phyloP scores from a whole-genome alignment of 2,888 invertebrate species.

The Andrena flavipes region DNA sequence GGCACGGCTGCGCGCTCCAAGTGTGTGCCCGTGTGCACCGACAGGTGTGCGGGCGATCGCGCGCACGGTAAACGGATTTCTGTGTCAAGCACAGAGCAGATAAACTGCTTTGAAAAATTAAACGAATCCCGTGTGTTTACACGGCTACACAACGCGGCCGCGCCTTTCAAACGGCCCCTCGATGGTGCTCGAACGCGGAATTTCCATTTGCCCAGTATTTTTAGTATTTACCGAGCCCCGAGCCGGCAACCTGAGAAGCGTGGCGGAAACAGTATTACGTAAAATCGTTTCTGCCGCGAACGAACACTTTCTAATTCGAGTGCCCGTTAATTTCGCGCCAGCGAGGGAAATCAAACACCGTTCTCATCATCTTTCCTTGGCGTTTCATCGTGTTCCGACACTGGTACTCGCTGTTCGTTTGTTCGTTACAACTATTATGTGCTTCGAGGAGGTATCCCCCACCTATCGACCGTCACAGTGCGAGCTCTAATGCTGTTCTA shows the following conservation, averaged over 20 bases:
- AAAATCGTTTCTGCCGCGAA: slow-evolving; percentile 14
- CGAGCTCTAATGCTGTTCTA: neutral
- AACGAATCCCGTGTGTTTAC: slow-evolving; percentile 51
- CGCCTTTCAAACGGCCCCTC: slow-evolving; percentile 39
- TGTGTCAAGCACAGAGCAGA: slow-evolving; percentile 48
- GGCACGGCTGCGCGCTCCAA: neutral
- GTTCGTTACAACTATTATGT: too few species aligned
- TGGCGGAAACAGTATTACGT: slow-evolving; percentile 10
- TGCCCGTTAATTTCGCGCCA: slow-evolving; percentile 42
- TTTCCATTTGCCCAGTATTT: slow-evolving; percentile 49
- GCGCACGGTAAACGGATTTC: slow-evolving; percentile 51
- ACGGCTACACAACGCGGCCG: slow-evolving; percentile 41
- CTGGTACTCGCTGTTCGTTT: neutral
- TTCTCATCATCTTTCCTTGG: neutral
- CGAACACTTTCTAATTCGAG: slow-evolving; percentile 19
- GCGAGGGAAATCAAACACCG: neutral
- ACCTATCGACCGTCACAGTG: neutral
- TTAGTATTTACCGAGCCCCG: slow-evolving; percentile 48
- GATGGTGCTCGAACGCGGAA: slow-evolving; percentile 42
- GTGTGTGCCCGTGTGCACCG: neutral
- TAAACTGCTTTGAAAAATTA: slow-evolving; percentile 60
- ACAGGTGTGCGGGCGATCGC: neutral
- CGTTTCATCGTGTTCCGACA: neutral
- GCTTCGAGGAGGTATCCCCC: neutral
- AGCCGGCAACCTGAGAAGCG: neutral